Evolutionary conservation across 2,888 invertebrate genomes (phyloP), one percentile per base, ranked within the genome.

Genomic region (Drosophila nr. perissopoda): DNA sequence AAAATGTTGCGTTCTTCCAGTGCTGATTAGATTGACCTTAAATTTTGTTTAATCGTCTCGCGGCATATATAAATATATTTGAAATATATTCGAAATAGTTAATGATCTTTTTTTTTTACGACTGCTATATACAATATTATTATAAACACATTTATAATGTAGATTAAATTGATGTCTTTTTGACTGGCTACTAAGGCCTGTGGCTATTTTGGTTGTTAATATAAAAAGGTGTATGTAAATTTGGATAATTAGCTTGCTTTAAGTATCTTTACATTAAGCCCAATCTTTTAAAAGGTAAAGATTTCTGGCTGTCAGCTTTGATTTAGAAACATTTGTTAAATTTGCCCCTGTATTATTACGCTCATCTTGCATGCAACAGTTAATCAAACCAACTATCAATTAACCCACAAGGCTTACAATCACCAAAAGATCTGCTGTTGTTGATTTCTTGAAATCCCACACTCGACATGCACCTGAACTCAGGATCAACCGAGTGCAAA

Each of bases 21-120:
- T 49, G 33, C 18, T 66, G 53, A 57, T 42, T 51, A 53, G 69
- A 40, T 58, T 62, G 70, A 78, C 77, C 79, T 78, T 62, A 53
- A 52, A 51, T 29, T 54, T 42, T 48, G 10, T 53, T 51, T 38
- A 31, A n/a, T 16, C 13, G 42, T 18, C 38, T 42, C 6, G 16
- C 6, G 65, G 54, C 54, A 29, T 54, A 27, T 21, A n/a, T 48
- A 38, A 38, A 21, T 40, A 21, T 11, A 21, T 42, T 42, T 21
- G 21, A 42, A 46, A 46, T 46, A 54, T 38, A 46, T 53, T 63
- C 25, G 48, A 53, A 48, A 27, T 34, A 49, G 38, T 54, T 68
- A 49, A 56, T 67, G 25, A 27, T 42, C 21, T 29, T n/a, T 40
- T 38, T 40, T 38, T 38, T 29, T 16, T 7, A n/a, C 13, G 13